Evolutionary conservation across 2,113 vertebrate genomes (phyloP).

Genomic region (Dunckerocampus dactyliophorus): DNA sequence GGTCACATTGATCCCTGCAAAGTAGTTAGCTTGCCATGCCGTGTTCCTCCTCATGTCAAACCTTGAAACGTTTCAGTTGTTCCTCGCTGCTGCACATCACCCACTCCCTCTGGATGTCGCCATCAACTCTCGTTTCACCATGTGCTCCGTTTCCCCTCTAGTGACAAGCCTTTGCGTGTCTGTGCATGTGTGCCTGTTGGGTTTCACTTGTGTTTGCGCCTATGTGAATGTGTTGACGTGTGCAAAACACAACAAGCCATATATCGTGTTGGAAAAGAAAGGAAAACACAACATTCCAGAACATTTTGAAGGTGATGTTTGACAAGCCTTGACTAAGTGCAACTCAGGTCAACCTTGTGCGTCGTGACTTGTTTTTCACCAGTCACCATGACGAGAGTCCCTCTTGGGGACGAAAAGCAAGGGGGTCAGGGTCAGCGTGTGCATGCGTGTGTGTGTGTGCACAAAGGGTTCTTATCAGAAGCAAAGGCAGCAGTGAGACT

Average conservation of each 20-base stretch:
- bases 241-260: not conserved
- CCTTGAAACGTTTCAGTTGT: slow-evolving; percentile 42
- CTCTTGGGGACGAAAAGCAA: not conserved
- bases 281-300: not conserved
- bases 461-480: slow-evolving; percentile 1
- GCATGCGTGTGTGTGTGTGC: not conserved
- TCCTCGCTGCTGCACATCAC: slow-evolving; percentile 56
- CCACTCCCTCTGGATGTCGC: slow-evolving; percentile 1
- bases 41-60: slow-evolving; percentile 26
- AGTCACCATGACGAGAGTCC: slow-evolving; percentile 3
- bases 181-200: not conserved
- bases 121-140: slow-evolving; percentile 48
- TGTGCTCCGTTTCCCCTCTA: slow-evolving; percentile 54
- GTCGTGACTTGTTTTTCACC: not conserved
- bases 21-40: slow-evolving; percentile 3
- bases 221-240: slow-evolving; percentile 17
- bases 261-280: not conserved
- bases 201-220: slow-evolving; percentile 3
- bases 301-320: not conserved
- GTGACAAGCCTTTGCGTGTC: slow-evolving; percentile 22
- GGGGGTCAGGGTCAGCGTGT: not conserved
- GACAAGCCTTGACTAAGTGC: not conserved
- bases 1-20: too few relatives aligned
- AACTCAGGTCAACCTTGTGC: not conserved
- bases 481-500: slow-evolving; percentile 18